Evolutionary conservation across 2,888 invertebrate genomes (phyloP), one percentile per base, ranked within the genome.

Genomic region (Caenorhabditis zanzibari): DNA sequence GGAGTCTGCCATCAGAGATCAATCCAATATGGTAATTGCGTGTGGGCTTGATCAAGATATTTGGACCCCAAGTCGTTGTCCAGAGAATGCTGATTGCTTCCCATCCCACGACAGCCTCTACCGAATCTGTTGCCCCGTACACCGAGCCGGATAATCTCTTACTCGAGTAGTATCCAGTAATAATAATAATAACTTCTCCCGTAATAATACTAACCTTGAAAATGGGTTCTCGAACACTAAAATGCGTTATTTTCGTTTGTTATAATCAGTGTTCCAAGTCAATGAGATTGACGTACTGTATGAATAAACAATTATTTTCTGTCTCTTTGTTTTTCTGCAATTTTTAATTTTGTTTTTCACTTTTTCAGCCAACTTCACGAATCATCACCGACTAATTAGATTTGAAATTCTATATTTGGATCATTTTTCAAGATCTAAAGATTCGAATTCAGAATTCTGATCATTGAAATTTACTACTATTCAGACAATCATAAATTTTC

Each of bases 91-190:
- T 0, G 89, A 88, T 56, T 92, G 92, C 80, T 92, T 92, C 89
- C 82, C 85, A 58, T 88, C 91, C 9, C 81, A 86, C 22, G 92
- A 92, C 77, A 90, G 91, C 59, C 86, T 89, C 24, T 92, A 88
- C 84, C 73, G 90, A 54, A 92, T 92, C 74, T 92, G 92, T 61
- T 92, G 92, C 69, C 89, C 91, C 16, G 91, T 92, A 12, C 88
- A 89, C n/a, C 80, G 83, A n/a, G 88, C 88, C 44, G 88, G 82
- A 87, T 80, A 49, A 68, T 68, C 14, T 47, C 12, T 44, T 49
- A 32, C 63, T 24, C 26, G 26, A 54, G 24, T 54, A 26, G 26
- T 22, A 10, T 7, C n/a, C n/a, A n/a, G n/a, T n/a, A n/a, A 2
- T 24, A 54, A 54, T 26, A 52, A 44, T 32, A 49, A 59, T n/a